These are phyloP conservation scores for Sphinx pinastri DNA, from an alignment of 2,888 invertebrate genomes.

Conservation along the genomic window DNA sequence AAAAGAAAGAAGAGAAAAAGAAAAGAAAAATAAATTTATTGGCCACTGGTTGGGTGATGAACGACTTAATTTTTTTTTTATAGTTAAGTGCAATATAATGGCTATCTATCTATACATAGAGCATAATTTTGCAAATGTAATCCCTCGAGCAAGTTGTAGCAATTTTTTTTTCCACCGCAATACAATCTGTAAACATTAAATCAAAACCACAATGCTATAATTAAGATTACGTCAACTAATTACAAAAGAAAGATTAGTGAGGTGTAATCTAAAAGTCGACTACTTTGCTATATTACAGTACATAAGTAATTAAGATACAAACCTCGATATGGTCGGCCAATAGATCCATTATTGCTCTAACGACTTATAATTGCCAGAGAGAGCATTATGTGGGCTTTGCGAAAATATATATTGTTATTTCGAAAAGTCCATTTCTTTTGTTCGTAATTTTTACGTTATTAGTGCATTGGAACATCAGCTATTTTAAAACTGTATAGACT, in stretches of 20 bases:
- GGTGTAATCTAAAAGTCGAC: slow-evolving; percentile 32
- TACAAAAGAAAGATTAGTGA: slow-evolving; percentile 12
- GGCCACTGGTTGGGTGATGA: too few relatives aligned
- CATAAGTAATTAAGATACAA: slow-evolving; percentile 71
- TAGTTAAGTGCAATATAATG: too few relatives aligned
- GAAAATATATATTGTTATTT: slow-evolving; percentile 59
- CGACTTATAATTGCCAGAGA: slow-evolving; percentile 62
- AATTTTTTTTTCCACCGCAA: too few relatives aligned
- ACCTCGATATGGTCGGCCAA: slow-evolving; percentile 53
- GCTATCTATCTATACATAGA: too few relatives aligned
- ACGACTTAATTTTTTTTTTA: too few relatives aligned
- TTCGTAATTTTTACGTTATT: slow-evolving; percentile 21
- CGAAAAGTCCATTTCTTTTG: slow-evolving; percentile 38
- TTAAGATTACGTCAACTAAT: slow-evolving; percentile 10
- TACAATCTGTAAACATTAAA: too few relatives aligned
- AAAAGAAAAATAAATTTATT: too few relatives aligned
- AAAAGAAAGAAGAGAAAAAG: too few relatives aligned
- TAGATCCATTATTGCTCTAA: slow-evolving; percentile 65
- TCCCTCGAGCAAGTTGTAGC: too few relatives aligned
- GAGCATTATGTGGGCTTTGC: slow-evolving; percentile 60
- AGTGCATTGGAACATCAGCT: slow-evolving; percentile 2
- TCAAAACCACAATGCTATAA: too few relatives aligned
- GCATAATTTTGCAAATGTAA: too few relatives aligned
- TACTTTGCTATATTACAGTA: slow-evolving; percentile 33
- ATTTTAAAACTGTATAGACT: neutral